These are phyloP conservation scores for Tauraco hartlaubi DNA, from an alignment of 2,797 vertebrate genomes.

Conservation along the genomic window DNA sequence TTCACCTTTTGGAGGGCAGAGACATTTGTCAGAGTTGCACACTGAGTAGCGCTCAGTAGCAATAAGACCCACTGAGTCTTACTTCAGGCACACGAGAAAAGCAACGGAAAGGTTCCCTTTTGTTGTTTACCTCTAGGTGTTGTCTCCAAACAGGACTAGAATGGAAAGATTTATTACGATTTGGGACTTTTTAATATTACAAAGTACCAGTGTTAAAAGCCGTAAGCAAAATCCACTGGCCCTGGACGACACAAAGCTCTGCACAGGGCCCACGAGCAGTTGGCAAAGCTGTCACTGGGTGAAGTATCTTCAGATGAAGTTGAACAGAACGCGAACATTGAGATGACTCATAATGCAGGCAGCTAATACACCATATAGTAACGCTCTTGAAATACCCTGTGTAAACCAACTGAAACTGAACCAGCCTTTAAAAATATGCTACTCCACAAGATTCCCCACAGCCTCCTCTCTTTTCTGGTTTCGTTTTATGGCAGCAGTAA, in stretches of 20 bases:
- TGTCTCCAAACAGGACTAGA: not conserved
- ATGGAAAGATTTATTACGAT: not conserved
- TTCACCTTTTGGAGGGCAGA: not conserved
- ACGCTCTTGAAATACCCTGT: not conserved
- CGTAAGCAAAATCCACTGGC: not conserved
- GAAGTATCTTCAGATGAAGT: not conserved
- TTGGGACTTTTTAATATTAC: not conserved
- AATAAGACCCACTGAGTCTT: not conserved
- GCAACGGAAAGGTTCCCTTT: not conserved
- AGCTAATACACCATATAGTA: not conserved
- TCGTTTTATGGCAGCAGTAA: not conserved
- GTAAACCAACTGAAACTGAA: not conserved
- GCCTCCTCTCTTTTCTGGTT: not conserved
- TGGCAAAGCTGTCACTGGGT: not conserved
- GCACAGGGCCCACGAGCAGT: fast-evolving
- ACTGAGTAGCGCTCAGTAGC: not conserved
- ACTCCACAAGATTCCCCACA: not conserved
- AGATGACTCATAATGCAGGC: not conserved
- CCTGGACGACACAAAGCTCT: not conserved
- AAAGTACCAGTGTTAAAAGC: not conserved
- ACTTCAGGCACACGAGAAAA: not conserved
- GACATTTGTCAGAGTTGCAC: not conserved
- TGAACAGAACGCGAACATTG: not conserved
- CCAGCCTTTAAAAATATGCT: not conserved
- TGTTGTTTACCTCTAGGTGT: not conserved